Evolutionary conservation across 2,888 invertebrate genomes (phyloP).

Genomic region (Epinotia bilunana): DNA sequence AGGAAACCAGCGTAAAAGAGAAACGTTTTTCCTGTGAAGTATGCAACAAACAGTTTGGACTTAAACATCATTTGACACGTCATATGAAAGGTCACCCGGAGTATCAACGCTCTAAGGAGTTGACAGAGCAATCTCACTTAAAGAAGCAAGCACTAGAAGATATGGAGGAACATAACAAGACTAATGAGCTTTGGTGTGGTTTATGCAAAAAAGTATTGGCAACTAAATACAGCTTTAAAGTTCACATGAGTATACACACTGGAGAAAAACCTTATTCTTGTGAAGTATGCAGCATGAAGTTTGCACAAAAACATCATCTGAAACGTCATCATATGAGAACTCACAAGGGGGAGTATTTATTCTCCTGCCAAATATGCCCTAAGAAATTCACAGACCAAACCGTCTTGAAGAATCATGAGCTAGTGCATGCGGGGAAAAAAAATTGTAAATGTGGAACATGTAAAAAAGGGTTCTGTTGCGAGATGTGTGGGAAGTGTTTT

Average conservation of each 20-base stretch:
- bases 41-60: too few species aligned
- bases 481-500: neutral
- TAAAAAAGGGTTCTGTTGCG: neutral
- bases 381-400: conserved; percentile 16
- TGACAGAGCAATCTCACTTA: neutral
- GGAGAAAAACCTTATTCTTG: neutral
- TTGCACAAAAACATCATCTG: too few species aligned
- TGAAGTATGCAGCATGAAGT: neutral
- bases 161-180: neutral
- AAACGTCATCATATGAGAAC: neutral
- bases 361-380: conserved; percentile 1
- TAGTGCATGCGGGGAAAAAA: neutral
- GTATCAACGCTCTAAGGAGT: neutral
- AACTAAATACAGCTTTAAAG: neutral
- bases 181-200: neutral
- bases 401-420: conserved; percentile 9
- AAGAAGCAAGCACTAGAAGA: neutral
- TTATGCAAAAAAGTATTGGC: neutral
- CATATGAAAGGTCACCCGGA: neutral
- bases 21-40: too few species aligned
- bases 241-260: neutral
- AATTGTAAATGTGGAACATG: neutral
- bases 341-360: neutral
- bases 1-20: neutral
- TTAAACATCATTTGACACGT: neutral